phyloP scores from a whole-genome alignment of 1,140 invertebrate species.

The Hormaphis cornu region DNA sequence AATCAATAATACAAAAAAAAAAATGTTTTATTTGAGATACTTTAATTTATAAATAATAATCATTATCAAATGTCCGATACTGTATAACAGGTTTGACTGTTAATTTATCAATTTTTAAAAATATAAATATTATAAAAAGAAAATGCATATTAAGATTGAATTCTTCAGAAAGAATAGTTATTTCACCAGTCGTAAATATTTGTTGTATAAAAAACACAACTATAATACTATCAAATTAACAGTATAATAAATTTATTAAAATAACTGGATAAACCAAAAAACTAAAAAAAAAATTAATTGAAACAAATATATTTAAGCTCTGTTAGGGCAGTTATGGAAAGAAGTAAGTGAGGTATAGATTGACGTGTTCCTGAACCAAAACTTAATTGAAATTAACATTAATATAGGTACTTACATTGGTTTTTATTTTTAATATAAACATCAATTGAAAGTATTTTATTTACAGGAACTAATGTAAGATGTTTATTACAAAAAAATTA shows the following conservation, averaged over 20 bases:
- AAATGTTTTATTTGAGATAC: neutral
- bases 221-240: constrained; percentile 8
- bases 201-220: neutral
- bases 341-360: constrained; percentile 27
- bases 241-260: constrained; percentile 9
- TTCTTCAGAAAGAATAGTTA: neutral
- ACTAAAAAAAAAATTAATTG: neutral
- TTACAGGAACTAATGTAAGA: constrained; percentile 27
- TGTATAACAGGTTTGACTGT: neutral
- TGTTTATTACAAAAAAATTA: constrained; percentile 17
- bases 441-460: constrained; percentile 11
- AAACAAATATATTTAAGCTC: constrained; percentile 18
- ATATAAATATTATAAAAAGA: neutral
- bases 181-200: constrained; percentile 15
- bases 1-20: neutral
- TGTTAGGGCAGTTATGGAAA: constrained; percentile 11
- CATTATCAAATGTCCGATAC: too few species aligned
- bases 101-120: neutral
- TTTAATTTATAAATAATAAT: constrained; percentile 13
- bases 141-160: neutral
- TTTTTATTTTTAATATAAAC: constrained; percentile 13
- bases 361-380: constrained; percentile 9
- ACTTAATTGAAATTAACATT: constrained; percentile 16
- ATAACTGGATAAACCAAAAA: neutral
- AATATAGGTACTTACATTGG: constrained; percentile 10